phyloP scores from a whole-genome alignment of 2,888 invertebrate genomes.

The Nebria salina region DNA sequence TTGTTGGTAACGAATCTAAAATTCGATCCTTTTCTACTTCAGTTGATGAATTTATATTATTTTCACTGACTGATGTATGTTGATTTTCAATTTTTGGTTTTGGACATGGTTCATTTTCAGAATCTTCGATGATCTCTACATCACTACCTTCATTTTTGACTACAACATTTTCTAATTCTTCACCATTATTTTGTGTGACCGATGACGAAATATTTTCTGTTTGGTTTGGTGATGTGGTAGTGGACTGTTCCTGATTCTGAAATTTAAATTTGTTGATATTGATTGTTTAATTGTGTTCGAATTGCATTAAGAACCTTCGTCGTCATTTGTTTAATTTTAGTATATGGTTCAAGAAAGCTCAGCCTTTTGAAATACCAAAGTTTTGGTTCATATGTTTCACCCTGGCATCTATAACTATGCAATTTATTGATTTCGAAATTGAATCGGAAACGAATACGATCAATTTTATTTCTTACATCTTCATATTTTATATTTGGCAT shows the following conservation, averaged over 20 bases:
- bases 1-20: slow-evolving; percentile 18
- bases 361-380: slow-evolving; percentile 45
- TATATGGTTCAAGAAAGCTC: slow-evolving; percentile 41
- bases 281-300: background rate
- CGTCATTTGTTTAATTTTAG: slow-evolving; percentile 29
- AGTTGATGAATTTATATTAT: background rate
- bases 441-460: slow-evolving; percentile 46
- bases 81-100: background rate
- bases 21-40: slow-evolving; percentile 12
- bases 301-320: background rate
- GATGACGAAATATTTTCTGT: background rate
- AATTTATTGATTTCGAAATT: slow-evolving; percentile 46
- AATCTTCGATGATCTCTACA: slow-evolving; percentile 33
- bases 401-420: slow-evolving; percentile 7
- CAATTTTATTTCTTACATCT: slow-evolving; percentile 47
- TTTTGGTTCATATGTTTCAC: slow-evolving; percentile 42
- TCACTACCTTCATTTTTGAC: slow-evolving; percentile 31
- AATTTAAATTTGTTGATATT: too few species aligned
- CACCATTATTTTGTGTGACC: background rate
- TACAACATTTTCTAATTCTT: background rate
- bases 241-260: background rate
- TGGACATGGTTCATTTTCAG: slow-evolving; percentile 10
- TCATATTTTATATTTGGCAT: slow-evolving; percentile 40
- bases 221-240: background rate
- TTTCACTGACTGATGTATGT: background rate